These are phyloP conservation scores for Canis aureus DNA, from an alignment of 2,113 vertebrate genomes.

Conservation along the genomic window DNA sequence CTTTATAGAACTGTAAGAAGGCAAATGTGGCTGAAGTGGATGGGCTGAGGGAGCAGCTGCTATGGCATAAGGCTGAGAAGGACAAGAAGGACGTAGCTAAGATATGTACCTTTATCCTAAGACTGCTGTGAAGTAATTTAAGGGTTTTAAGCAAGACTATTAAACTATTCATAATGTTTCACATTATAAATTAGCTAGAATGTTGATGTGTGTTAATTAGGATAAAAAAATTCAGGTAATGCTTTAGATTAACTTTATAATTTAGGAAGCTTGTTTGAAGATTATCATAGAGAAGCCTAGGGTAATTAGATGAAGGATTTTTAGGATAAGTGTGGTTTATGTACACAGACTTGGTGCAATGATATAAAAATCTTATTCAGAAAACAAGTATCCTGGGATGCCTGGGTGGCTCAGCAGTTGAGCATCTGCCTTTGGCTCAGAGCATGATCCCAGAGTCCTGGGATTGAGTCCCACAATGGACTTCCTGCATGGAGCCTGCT, in stretches of 20 bases:
- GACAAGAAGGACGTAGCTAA: not conserved
- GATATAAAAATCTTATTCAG: slow-evolving; percentile 14
- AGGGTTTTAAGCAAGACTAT: not conserved
- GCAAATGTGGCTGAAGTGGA: not conserved
- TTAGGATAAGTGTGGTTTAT: slow-evolving; percentile 10
- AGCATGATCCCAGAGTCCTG: no score
- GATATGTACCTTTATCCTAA: not conserved
- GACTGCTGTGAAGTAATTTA: not conserved
- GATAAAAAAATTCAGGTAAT: slow-evolving; percentile 9
- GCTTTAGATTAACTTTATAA: slow-evolving; percentile 26
- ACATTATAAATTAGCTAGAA: slow-evolving; percentile 18
- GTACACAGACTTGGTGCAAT: slow-evolving; percentile 18
- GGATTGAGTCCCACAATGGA: no score
- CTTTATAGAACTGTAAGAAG: not conserved
- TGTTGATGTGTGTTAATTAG: slow-evolving; percentile 27
- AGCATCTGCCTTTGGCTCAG: no score
- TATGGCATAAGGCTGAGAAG: not conserved
- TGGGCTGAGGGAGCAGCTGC: not conserved
- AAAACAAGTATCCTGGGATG: not conserved
- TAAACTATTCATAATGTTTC: not conserved
- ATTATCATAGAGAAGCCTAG: slow-evolving; percentile 40
- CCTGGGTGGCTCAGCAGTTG: no score
- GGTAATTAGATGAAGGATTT: slow-evolving; percentile 40
- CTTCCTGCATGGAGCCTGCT: no score
- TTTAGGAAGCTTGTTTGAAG: slow-evolving; percentile 30